Conservation (phyloP, 2,113 vertebrate species). For the Tragelaphus imberbis region DNA sequence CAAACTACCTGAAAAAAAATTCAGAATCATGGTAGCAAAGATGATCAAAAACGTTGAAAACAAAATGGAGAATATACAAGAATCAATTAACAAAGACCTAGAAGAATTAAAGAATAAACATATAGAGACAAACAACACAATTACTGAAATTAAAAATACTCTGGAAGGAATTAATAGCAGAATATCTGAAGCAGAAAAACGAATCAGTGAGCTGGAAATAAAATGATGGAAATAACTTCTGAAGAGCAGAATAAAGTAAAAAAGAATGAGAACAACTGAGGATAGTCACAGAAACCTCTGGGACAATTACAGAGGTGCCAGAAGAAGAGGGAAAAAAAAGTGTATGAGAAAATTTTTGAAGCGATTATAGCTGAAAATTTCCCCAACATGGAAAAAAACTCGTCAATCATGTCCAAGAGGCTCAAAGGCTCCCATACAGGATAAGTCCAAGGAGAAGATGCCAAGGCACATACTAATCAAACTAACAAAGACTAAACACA, state of each 20-base stretch:
- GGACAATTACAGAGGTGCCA: neutral
- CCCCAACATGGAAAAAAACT: neutral
- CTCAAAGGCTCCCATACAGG: neutral
- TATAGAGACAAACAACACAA: neutral
- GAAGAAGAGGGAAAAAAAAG: neutral
- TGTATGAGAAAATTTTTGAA: neutral
- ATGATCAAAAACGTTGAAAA: neutral
- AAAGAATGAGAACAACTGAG: neutral
- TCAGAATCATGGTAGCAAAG: neutral
- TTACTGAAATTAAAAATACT: neutral
- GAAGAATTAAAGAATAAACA: neutral
- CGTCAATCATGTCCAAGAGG: neutral
- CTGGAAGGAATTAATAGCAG: neutral
- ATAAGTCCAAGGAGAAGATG: neutral
- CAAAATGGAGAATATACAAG: neutral
- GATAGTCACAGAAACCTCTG: neutral
- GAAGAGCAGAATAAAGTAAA: neutral
- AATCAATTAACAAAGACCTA: neutral
- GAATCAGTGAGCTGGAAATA: neutral
- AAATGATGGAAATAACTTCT: neutral
- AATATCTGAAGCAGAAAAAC: neutral
- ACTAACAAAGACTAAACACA: neutral
- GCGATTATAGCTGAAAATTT: neutral
- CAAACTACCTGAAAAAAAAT: neutral
- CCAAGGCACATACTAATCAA: neutral